Evolutionary conservation across 2,888 invertebrate species (phyloP).

Genomic region (Plemyria rubiginata): DNA sequence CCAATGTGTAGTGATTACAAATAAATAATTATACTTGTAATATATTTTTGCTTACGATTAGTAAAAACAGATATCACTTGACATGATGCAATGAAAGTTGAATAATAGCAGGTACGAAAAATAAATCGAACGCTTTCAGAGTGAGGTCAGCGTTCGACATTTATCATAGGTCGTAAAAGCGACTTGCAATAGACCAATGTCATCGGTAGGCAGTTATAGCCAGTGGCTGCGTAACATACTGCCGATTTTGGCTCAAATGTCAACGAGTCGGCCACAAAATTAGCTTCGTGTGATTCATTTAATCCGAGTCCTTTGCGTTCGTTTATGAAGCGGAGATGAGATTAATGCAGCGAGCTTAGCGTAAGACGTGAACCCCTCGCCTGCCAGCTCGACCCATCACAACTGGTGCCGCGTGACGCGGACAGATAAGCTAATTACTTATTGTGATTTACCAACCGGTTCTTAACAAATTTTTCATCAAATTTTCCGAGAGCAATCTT

Average conservation of each 20-base stretch:
- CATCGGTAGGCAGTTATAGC: conserved; percentile 21
- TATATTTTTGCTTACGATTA: background rate
- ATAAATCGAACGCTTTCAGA: conserved; percentile 26
- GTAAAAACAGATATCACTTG: background rate
- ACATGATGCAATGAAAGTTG: conserved; percentile 19
- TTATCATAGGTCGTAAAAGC: conserved; percentile 30
- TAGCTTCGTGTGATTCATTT: conserved; percentile 63
- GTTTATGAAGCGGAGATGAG: conserved; percentile 72
- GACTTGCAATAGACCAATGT: conserved; percentile 27
- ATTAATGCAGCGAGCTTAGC: conserved; percentile 72
- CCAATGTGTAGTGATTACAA: background rate
- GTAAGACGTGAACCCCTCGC: conserved; percentile 63
- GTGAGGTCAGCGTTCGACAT: conserved; percentile 28
- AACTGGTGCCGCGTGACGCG: conserved; percentile 63
- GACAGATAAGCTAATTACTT: conserved; percentile 81
- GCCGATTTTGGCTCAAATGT: conserved; percentile 40
- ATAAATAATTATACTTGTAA: too few species aligned
- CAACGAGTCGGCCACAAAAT: conserved; percentile 55
- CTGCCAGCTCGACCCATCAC: conserved; percentile 46
- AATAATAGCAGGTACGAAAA: conserved; percentile 25
- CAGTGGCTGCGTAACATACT: conserved; percentile 17
- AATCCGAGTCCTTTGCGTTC: conserved; percentile 67
- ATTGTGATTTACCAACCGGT: conserved; percentile 74
- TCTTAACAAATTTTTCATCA: conserved; percentile 69
- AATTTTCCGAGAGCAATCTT: conserved; percentile 67